A percentile compares a stretch with the other conserved stretches of the same genome.
phyloP scores from a whole-genome alignment of 2,113 vertebrate genomes.

The Delphinus delphis region DNA sequence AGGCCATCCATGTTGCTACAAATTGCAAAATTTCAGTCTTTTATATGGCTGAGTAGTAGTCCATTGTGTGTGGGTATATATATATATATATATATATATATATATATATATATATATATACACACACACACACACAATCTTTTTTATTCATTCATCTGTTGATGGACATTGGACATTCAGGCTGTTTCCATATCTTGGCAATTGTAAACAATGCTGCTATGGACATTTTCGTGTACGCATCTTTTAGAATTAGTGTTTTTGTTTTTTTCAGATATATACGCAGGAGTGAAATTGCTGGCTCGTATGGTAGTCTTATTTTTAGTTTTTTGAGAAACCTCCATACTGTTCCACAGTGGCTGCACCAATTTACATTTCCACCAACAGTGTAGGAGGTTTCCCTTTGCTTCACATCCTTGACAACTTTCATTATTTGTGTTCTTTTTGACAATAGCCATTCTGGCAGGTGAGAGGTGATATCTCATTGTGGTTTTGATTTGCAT shows the following conservation, averaged over 20 bases:
- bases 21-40: not conserved
- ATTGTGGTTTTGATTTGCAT: not conserved
- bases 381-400: not conserved
- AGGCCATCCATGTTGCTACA: not conserved
- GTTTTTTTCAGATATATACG: not conserved
- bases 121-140: too few relatives aligned
- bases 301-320: not conserved
- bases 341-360: not conserved
- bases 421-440: not conserved
- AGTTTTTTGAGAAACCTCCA: not conserved
- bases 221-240: not conserved
- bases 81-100: too few relatives aligned
- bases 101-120: rapidly evolving
- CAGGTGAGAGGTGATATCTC: not conserved
- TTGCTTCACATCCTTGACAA: not conserved
- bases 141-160: too few relatives aligned
- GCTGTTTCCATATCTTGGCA: not conserved
- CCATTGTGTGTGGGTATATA: not conserved
- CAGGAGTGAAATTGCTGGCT: not conserved
- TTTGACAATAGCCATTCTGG: not conserved
- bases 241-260: not conserved
- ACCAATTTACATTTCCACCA: not conserved
- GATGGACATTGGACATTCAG: too few relatives aligned
- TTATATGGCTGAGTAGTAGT: not conserved
- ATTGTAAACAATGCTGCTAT: not conserved